phyloP scores from a whole-genome alignment of 2,113 vertebrate genomes.

The Gasterosteus aculeatus region DNA sequence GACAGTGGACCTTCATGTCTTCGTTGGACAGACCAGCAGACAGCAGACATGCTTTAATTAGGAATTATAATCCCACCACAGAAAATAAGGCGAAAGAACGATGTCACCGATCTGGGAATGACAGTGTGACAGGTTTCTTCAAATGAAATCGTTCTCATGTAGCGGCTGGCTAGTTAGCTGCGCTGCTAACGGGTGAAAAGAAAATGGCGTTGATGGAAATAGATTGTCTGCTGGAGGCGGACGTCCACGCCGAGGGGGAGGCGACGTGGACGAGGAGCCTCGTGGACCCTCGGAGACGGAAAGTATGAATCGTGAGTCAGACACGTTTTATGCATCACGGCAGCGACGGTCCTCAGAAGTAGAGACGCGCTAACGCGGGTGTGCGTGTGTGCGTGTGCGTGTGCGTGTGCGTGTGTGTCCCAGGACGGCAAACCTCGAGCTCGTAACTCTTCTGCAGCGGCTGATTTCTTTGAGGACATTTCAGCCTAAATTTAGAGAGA shows the following conservation, averaged over 20 bases:
- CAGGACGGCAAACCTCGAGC: neutral
- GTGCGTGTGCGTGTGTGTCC: neutral
- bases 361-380: neutral
- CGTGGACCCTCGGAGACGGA: neutral
- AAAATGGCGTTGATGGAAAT: neutral
- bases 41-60: neutral
- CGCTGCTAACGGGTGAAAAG: neutral
- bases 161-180: neutral
- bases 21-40: neutral
- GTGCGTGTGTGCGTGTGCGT: neutral
- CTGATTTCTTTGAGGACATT: slow-evolving; percentile 39
- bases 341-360: neutral
- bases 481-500: slow-evolving; percentile 61
- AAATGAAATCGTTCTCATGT: neutral
- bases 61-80: neutral
- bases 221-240: neutral
- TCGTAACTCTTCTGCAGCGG: slow-evolving; percentile 6
- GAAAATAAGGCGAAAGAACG: neutral
- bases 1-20: no score
- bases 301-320: neutral
- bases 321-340: neutral
- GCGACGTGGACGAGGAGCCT: neutral
- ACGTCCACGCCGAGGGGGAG: neutral
- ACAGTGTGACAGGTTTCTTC: neutral
- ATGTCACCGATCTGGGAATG: neutral